Evolutionary conservation across 2,113 vertebrate genomes (phyloP), one percentile per base, ranked within the genome.

Genomic region (Notarius lentiginosus): DNA sequence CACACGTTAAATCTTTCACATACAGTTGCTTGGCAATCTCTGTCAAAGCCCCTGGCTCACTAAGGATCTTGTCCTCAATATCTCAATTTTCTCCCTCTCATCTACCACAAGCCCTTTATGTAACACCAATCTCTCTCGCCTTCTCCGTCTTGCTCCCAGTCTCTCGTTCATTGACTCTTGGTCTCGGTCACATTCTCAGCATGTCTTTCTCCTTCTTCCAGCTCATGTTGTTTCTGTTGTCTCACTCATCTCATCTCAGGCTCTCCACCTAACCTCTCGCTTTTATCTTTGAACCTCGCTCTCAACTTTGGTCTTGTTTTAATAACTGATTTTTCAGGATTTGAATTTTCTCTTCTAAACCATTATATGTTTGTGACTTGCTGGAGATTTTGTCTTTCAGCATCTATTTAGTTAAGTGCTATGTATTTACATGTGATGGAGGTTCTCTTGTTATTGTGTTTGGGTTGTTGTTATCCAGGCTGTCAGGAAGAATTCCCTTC

Each of bases 11-110:
- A 30, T 47, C 5, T 34, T 58, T 70, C 80, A 82, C 34, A 61
- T 70, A 17, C 55, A 84, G 60, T 51, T 61, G 18, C 60, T 65
- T 61, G 79, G 79, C 49, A 34, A 47, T 30, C 47, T 75, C 85
- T 70, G 20, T 24, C 51, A 53, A 55, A 84, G 66, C 30, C 68
- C 24, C 53, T 27, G 17, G 72, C 56, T 84, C 22, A 84, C 34
- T 63, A 11, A 76, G 5, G 14, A 68, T 47, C 55, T n/a, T 49
- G 15, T 70, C 7, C 18, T n/a, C 41, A 30, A 15, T 70, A 61
- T 12, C 72, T 73, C 1, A 41, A 0, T 75, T 34, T 63, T 47
- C 77, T 60, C 24, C 41, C 55, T 73, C 70, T 75, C 34, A 66
- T 49, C 5, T 58, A 66, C 58, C 53, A 65, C 72, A 63, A 85